Evolutionary conservation across 2,888 invertebrate genomes (phyloP).

Genomic region (Bombylius major): DNA sequence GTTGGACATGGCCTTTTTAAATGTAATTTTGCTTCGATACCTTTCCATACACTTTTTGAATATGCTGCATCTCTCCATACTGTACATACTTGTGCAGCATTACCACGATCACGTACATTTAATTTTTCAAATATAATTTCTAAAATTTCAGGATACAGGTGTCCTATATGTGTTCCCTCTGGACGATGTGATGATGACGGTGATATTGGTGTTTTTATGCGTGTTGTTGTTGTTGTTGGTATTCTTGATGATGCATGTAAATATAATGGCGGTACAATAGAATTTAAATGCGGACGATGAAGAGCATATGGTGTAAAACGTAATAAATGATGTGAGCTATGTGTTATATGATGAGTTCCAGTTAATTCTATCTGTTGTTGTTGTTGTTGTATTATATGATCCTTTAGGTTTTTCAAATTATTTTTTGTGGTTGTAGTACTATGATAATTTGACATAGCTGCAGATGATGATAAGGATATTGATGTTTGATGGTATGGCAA

Average conservation of each 20-base stretch:
- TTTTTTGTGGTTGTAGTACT: constrained; percentile 15
- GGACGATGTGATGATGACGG: constrained; percentile 38
- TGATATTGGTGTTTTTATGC: constrained; percentile 16
- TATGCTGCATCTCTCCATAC: constrained; percentile 89
- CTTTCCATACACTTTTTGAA: constrained; percentile 85
- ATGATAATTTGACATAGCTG: constrained; percentile 29
- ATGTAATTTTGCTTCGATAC: constrained; percentile 83
- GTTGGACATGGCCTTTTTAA: constrained; percentile 70
- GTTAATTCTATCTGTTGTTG: constrained; percentile 37
- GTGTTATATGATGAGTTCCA: constrained; percentile 24
- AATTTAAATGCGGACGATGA: constrained; percentile 48
- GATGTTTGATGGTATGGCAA: constrained; percentile 34
- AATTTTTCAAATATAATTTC: constrained; percentile 85
- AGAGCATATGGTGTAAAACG: constrained; percentile 49
- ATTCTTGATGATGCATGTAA: constrained; percentile 19
- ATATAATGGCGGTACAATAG: constrained; percentile 17
- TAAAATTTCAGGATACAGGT: constrained; percentile 83
- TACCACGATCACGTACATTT: constrained; percentile 76
- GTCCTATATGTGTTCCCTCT: constrained; percentile 64
- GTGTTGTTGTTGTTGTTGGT: constrained; percentile 18
- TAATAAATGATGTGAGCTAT: constrained; percentile 31
- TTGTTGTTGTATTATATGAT: constrained; percentile 23
- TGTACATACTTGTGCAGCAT: constrained; percentile 79
- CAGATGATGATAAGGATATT: constrained; percentile 30
- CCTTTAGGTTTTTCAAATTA: constrained; percentile 15